Evolutionary conservation across 2,113 vertebrate species (phyloP).

Genomic region (Lynx canadensis): DNA sequence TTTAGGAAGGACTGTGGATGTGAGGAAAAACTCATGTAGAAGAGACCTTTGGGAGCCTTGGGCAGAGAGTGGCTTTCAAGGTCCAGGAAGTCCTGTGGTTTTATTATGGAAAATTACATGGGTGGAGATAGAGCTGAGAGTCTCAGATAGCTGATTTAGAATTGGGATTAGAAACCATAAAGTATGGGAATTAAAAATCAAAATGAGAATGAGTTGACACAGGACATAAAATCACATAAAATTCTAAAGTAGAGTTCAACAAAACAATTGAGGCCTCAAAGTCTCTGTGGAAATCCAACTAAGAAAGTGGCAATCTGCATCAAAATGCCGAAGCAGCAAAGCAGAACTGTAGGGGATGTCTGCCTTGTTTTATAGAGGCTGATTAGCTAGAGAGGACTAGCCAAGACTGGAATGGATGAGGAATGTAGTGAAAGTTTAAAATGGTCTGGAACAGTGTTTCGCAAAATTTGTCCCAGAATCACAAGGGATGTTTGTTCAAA

Average conservation of each 20-base stretch:
- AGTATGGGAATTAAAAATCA: background rate
- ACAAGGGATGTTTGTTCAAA: conserved; percentile 23
- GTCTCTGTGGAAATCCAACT: background rate
- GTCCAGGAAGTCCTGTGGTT: background rate
- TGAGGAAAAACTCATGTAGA: background rate
- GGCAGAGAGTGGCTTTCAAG: background rate
- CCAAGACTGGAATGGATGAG: background rate
- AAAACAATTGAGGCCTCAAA: background rate
- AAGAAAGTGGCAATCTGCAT: background rate
- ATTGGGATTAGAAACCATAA: background rate
- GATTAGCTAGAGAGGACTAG: background rate
- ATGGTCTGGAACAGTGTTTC: background rate
- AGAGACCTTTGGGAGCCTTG: background rate
- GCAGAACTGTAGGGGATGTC: background rate
- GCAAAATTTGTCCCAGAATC: background rate
- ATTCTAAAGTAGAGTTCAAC: background rate
- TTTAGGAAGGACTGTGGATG: background rate
- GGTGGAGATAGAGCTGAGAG: background rate
- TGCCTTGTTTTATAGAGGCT: background rate
- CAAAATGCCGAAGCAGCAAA: background rate
- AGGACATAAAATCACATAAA: background rate
- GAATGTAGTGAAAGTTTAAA: background rate
- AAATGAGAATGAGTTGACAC: background rate
- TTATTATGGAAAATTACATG: background rate
- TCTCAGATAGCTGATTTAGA: background rate